phyloP scores from a whole-genome alignment of 2,797 vertebrate genomes.

The Sebastiscus albofasciatus region DNA sequence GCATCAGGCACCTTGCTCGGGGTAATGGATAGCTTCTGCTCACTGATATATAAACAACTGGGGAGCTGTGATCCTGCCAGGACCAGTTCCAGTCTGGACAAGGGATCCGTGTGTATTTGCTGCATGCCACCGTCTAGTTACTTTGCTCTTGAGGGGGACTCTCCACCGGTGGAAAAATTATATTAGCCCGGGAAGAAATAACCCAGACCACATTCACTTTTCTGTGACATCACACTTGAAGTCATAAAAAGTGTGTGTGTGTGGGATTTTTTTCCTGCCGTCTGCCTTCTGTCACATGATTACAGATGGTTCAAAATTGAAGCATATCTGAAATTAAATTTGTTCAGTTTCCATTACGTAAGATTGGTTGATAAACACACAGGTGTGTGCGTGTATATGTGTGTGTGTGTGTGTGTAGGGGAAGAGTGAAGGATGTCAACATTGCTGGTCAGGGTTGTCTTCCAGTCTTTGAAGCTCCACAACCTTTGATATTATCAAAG shows the following conservation, averaged over 20 bases:
- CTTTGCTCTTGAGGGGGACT: slow-evolving; percentile 53
- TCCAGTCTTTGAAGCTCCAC: slow-evolving; percentile 77
- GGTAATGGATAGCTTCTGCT: slow-evolving; percentile 76
- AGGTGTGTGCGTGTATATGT: slow-evolving; percentile 10
- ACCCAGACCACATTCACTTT: slow-evolving; percentile 59
- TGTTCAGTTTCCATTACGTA: slow-evolving; percentile 53
- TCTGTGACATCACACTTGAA: slow-evolving; percentile 69
- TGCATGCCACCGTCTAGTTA: slow-evolving; percentile 57
- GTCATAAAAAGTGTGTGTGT: slow-evolving; percentile 57
- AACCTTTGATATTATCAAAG: slow-evolving; percentile 62
- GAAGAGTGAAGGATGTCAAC: slow-evolving; percentile 25
- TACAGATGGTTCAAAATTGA: slow-evolving; percentile 57
- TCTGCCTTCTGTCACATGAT: slow-evolving; percentile 56
- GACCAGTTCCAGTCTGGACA: slow-evolving; percentile 62
- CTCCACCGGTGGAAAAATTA: slow-evolving; percentile 70
- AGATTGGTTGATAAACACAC: slow-evolving; percentile 40
- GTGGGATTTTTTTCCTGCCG: slow-evolving; percentile 8
- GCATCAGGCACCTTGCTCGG: slow-evolving; percentile 70
- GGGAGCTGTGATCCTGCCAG: slow-evolving; percentile 74
- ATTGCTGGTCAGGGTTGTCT: slow-evolving; percentile 32
- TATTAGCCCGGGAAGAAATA: slow-evolving; percentile 87
- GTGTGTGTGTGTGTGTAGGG: not conserved
- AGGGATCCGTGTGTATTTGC: slow-evolving; percentile 67
- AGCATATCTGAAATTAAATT: slow-evolving; percentile 66
- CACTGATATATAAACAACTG: slow-evolving; percentile 71